Conservation (phyloP, 2,113 vertebrate genomes). For the Aplodontia rufa region DNA sequence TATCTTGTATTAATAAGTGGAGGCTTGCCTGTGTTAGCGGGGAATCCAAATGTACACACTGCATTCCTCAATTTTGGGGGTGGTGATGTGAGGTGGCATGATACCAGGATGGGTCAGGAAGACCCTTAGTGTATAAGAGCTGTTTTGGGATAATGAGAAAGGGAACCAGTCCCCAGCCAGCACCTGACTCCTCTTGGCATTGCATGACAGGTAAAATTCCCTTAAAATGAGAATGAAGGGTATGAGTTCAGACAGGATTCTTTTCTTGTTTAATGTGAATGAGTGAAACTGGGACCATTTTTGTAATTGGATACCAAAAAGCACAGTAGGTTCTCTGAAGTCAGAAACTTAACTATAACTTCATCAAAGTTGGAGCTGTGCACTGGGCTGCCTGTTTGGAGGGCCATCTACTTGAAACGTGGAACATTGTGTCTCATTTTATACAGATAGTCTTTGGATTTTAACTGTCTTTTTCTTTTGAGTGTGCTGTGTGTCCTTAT, state of each 20-base stretch:
- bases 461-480: neutral
- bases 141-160: neutral
- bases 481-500: neutral
- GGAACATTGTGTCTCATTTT: neutral
- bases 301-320: neutral
- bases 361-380: neutral
- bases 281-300: neutral
- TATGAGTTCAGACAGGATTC: neutral
- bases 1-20: neutral
- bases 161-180: no score
- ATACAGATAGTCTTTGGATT: neutral
- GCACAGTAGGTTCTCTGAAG: neutral
- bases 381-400: neutral
- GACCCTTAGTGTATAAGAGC: neutral
- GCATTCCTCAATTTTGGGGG: neutral
- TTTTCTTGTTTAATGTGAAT: neutral
- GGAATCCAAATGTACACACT: neutral
- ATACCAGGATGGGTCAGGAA: neutral
- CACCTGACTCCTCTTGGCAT: fast-evolving
- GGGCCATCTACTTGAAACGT: neutral
- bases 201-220: neutral
- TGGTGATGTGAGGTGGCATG: neutral
- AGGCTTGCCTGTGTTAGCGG: neutral
- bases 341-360: neutral
- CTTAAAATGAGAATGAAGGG: neutral